Percentiles rank a stretch among this genome's conserved stretches.
These are phyloP conservation scores for Nasonovia ribisnigri DNA, from an alignment of 2,888 invertebrate species.

Conservation along the genomic window DNA sequence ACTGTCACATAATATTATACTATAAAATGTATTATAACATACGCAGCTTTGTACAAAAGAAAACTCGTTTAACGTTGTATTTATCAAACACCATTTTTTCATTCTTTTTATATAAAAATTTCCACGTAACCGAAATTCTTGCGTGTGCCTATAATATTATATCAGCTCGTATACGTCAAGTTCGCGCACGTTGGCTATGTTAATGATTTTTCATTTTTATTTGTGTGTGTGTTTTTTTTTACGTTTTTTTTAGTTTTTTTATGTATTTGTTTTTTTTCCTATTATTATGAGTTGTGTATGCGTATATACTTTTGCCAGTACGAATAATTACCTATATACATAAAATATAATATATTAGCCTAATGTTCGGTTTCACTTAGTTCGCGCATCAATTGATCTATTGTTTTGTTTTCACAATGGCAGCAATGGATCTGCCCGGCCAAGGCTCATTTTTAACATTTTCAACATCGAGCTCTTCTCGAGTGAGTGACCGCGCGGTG, in stretches of 20 bases:
- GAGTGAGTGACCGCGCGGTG: constrained; percentile 61
- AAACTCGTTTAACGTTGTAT: constrained; percentile 18
- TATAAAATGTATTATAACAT: not conserved
- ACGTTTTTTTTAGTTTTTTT: not conserved
- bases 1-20: not conserved
- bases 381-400: constrained; percentile 61
- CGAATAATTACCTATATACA: constrained; percentile 10
- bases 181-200: not conserved
- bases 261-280: constrained; percentile 8
- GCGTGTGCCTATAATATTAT: not conserved
- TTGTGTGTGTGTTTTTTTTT: not conserved
- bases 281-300: not conserved
- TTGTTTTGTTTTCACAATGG: constrained; percentile 63
- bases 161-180: not conserved
- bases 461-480: constrained; percentile 54
- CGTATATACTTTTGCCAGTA: constrained; percentile 11
- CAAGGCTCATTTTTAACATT: constrained; percentile 57
- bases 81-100: constrained; percentile 27
- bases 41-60: not conserved
- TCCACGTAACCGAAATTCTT: constrained; percentile 8
- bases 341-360: constrained; percentile 3
- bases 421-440: constrained; percentile 36
- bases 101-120: not conserved
- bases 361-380: constrained; percentile 60
- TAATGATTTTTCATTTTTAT: constrained; percentile 25